Evolutionary conservation across 2,888 invertebrate genomes (phyloP).

Genomic region (Lagria hirta): DNA sequence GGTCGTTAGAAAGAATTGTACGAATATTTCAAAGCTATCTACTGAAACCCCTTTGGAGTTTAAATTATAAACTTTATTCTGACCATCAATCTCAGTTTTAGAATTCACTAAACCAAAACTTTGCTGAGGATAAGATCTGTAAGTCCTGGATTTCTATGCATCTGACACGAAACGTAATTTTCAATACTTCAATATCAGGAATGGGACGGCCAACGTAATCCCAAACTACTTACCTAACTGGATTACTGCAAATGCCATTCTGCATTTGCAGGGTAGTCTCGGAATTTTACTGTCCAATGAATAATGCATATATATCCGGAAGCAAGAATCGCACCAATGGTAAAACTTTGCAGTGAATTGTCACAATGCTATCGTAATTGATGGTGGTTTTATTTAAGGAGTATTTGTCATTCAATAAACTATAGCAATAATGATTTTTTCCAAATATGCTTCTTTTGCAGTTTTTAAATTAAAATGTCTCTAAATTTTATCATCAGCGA

Average conservation of each 20-base stretch:
- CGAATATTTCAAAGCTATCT: no score
- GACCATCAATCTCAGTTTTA: conserved; percentile 14
- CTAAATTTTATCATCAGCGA: no score
- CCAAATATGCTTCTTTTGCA: no score
- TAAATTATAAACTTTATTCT: conserved; percentile 3
- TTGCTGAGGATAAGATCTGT: conserved; percentile 17
- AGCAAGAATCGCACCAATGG: no score
- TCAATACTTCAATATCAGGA: conserved; percentile 30
- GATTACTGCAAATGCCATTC: conserved; percentile 25
- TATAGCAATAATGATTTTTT: no score
- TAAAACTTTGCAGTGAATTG: no score
- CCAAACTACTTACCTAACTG: conserved; percentile 28
- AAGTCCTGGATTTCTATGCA: conserved; percentile 20
- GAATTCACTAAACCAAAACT: conserved; percentile 20
- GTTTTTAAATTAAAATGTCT: no score
- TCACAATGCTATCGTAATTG: no score
- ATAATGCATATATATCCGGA: conserved; percentile 27
- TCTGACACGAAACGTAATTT: conserved; percentile 28
- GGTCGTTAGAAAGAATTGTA: no score
- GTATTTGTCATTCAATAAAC: no score
- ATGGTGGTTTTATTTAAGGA: no score
- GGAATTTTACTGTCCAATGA: conserved; percentile 26
- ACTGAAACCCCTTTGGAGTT: no score
- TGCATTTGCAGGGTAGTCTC: conserved; percentile 20
- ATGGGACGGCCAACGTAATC: conserved; percentile 27